phyloP scores from a whole-genome alignment of 2,113 vertebrate genomes.

The Phycodurus eques region DNA sequence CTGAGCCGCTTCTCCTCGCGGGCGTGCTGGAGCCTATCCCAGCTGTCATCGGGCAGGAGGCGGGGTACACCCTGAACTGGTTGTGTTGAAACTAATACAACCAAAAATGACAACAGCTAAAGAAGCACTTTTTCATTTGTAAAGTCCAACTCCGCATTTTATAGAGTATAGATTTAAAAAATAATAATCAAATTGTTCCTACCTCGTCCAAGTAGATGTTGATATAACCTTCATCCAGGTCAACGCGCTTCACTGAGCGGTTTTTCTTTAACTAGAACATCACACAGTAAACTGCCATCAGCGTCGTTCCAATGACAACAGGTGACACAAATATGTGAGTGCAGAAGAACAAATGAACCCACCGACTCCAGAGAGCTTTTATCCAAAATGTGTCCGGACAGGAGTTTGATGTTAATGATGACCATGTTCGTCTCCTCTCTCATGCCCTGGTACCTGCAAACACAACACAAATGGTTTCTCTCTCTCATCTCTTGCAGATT shows the following conservation, averaged over 20 bases:
- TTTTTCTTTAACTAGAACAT: conserved; percentile 51
- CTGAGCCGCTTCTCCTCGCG: too few relatives aligned
- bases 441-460: conserved; percentile 54
- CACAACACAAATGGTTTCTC: not conserved
- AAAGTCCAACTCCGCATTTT: not conserved
- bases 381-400: conserved; percentile 73
- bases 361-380: conserved; percentile 62
- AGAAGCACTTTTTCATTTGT: not conserved
- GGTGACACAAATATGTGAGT: not conserved
- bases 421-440: conserved; percentile 76
- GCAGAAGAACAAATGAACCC: conserved; percentile 26
- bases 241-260: conserved; percentile 67
- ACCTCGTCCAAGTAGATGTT: conserved; percentile 74
- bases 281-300: not conserved
- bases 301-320: not conserved
- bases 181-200: conserved; percentile 13
- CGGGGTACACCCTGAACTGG: too few relatives aligned
- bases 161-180: not conserved
- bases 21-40: too few relatives aligned
- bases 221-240: conserved; percentile 59
- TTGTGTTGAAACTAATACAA: too few relatives aligned
- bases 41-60: too few relatives aligned
- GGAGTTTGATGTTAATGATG: conserved; percentile 76
- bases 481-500: not conserved
- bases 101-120: not conserved